Evolutionary conservation across 2,888 invertebrate genomes (phyloP), one percentile per base, ranked within the genome.

Genomic region (Bursaphelenchus okinawaensis): DNA sequence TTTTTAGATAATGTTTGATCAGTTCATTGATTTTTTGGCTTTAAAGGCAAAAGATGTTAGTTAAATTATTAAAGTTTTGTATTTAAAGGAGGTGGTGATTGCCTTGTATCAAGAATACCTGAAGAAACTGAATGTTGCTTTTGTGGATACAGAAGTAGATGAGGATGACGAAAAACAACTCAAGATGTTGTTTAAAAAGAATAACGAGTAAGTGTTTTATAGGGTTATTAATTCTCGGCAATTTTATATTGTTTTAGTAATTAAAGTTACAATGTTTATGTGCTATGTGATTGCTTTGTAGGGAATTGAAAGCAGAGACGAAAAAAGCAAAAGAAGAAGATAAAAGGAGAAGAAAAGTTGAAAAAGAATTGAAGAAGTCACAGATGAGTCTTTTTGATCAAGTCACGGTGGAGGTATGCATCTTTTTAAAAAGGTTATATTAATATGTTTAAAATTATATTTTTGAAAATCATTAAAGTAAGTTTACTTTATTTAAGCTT

Each of bases 71-170:
- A n/a, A n/a, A n/a, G n/a, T n/a, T n/a, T n/a, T n/a, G n/a, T n/a
- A n/a, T n/a, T n/a, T n/a, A n/a, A n/a, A 62, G 55, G 55, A 52
- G n/a, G 22, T 23, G 9, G 19, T 26, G 9, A 28, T 63, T 23
- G n/a, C 22, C 4, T 20, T 62, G n/a, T 62, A 22, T 28, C 62
- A 62, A 4, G 4, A 19, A 4, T 62, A 62, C 20, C 24, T 62
- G 26, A n/a, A n/a, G 16, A 22, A 20, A 19, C 9, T 63, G 8
- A 54, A 54, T 19, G 55, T 62, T 28, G 62, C 62, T 12, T 62
- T 62, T 29, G 4, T 54, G 7, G 62, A 52, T 12, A 12, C 20
- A 19, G 62, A 62, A 51, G 63, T 62, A 19, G 62, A 52, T 20
- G 27, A 52, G 12, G 19, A n/a, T 19, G 58, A 26, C 12, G 7